phyloP scores from a whole-genome alignment of 1,140 invertebrate genomes.

The Cydia strobilella region DNA sequence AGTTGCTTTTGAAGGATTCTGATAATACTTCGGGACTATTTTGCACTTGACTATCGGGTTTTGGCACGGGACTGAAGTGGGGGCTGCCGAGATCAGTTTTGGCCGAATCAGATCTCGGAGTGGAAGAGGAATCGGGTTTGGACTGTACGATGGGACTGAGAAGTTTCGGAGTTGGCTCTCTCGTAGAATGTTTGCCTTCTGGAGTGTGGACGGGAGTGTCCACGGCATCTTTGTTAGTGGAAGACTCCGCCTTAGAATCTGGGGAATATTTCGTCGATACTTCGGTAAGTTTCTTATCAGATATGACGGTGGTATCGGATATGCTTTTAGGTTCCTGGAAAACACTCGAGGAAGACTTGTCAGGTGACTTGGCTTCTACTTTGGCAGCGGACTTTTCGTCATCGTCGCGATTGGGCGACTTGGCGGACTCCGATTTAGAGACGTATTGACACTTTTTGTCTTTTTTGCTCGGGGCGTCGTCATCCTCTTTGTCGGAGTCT shows the following conservation, averaged over 20 bases:
- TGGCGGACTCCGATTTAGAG: slow-evolving; percentile 50
- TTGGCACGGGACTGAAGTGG: slow-evolving; percentile 70
- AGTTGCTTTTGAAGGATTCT: slow-evolving; percentile 61
- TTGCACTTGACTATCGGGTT: slow-evolving; percentile 74
- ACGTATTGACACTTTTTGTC: slow-evolving; percentile 54
- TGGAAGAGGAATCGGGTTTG: slow-evolving; percentile 73
- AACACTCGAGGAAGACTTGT: slow-evolving; percentile 57
- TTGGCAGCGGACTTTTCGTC: slow-evolving; percentile 53
- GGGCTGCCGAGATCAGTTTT: slow-evolving; percentile 71
- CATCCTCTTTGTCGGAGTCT: slow-evolving; percentile 56
- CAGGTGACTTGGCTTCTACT: slow-evolving; percentile 52
- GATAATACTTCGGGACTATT: slow-evolving; percentile 69
- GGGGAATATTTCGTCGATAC: slow-evolving; percentile 49
- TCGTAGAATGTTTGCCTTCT: slow-evolving; percentile 51
- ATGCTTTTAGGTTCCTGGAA: slow-evolving; percentile 73
- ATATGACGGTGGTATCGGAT: slow-evolving; percentile 48
- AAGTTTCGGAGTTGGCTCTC: slow-evolving; percentile 55
- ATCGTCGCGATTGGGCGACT: slow-evolving; percentile 41
- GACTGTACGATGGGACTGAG: slow-evolving; percentile 71
- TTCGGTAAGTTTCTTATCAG: slow-evolving; percentile 47
- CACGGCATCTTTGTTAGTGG: slow-evolving; percentile 45
- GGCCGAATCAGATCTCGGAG: slow-evolving; percentile 62
- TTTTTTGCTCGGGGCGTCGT: slow-evolving; percentile 53
- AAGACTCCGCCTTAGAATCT: slow-evolving; percentile 49
- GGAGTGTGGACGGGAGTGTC: slow-evolving; percentile 45